phyloP scores from a whole-genome alignment of 2,888 invertebrate species.

The Dicyrtoma fusca region DNA sequence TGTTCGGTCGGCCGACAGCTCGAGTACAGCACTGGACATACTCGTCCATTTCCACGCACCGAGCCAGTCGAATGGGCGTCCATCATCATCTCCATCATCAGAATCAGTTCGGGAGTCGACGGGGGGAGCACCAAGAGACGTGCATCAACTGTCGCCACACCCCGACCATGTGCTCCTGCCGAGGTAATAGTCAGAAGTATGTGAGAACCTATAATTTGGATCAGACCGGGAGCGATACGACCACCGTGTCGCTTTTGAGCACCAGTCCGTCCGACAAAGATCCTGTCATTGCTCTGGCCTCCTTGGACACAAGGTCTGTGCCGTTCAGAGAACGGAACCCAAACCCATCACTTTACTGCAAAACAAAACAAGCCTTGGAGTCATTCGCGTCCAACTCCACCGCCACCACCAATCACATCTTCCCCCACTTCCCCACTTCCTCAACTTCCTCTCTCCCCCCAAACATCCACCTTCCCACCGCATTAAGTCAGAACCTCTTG shows the following conservation, averaged over 20 bases:
- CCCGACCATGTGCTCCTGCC: slow-evolving; percentile 47
- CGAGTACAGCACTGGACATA: slow-evolving; percentile 48
- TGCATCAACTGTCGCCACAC: slow-evolving; percentile 50
- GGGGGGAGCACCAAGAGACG: slow-evolving; percentile 58
- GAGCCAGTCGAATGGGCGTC: slow-evolving; percentile 45
- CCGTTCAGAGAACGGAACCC: slow-evolving; percentile 23
- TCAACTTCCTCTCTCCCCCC: too few species aligned
- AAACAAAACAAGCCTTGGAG: too few species aligned
- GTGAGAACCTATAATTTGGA: slow-evolving; percentile 40
- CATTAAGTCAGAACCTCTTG: too few species aligned
- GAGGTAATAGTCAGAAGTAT: slow-evolving; percentile 43
- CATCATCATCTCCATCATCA: slow-evolving; percentile 24
- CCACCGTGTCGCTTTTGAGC: slow-evolving; percentile 45
- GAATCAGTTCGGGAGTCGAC: slow-evolving; percentile 18
- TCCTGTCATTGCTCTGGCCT: slow-evolving; percentile 46
- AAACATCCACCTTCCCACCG: too few species aligned
- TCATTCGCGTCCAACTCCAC: too few species aligned
- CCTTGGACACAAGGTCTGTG: slow-evolving; percentile 50
- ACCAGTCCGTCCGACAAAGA: slow-evolving; percentile 49
- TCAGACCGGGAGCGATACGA: slow-evolving; percentile 41
- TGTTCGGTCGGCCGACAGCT: slow-evolving; percentile 38
- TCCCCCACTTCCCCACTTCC: too few species aligned
- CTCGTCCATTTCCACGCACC: slow-evolving; percentile 47
- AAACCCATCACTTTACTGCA: background rate
- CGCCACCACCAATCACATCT: too few species aligned